phyloP scores from a whole-genome alignment of 2,888 invertebrate genomes.

The Micropterix aruncella region DNA sequence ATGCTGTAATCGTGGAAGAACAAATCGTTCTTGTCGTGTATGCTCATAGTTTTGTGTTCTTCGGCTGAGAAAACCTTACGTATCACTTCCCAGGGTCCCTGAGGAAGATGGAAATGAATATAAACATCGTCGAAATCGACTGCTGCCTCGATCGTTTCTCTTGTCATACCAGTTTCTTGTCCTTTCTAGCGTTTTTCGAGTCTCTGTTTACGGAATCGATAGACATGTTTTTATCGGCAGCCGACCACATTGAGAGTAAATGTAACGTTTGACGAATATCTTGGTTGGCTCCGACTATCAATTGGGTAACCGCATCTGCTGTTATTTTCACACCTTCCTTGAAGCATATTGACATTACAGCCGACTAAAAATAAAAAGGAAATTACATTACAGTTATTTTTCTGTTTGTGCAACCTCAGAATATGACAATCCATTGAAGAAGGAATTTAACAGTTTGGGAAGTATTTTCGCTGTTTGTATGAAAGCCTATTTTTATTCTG shows the following conservation, averaged over 20 bases:
- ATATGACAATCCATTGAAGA: no score
- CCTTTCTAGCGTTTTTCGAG: constrained; percentile 56
- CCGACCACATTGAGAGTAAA: constrained; percentile 70
- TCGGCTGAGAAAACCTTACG: constrained; percentile 74
- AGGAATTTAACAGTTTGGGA: no score
- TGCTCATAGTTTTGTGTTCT: constrained; percentile 62
- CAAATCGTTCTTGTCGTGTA: constrained; percentile 73
- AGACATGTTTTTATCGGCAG: constrained; percentile 35
- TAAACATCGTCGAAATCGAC: no score
- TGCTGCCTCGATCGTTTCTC: no score
- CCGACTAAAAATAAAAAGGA: constrained; percentile 41
- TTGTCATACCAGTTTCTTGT: constrained; percentile 66
- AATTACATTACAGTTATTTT: no score
- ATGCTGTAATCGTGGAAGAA: constrained; percentile 97
- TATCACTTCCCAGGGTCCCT: constrained; percentile 91
- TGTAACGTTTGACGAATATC: constrained; percentile 92
- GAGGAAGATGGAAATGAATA: no score
- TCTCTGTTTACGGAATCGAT: constrained; percentile 39
- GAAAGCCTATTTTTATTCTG: no score
- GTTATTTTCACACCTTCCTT: constrained; percentile 78
- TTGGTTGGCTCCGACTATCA: constrained; percentile 78
- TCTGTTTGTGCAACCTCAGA: no score
- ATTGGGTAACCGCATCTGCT: constrained; percentile 61
- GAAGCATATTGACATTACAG: constrained; percentile 82
- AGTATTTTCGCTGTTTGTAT: no score